Conservation (phyloP, 2,797 vertebrate species). For the Gadopsis bispinosus region DNA sequence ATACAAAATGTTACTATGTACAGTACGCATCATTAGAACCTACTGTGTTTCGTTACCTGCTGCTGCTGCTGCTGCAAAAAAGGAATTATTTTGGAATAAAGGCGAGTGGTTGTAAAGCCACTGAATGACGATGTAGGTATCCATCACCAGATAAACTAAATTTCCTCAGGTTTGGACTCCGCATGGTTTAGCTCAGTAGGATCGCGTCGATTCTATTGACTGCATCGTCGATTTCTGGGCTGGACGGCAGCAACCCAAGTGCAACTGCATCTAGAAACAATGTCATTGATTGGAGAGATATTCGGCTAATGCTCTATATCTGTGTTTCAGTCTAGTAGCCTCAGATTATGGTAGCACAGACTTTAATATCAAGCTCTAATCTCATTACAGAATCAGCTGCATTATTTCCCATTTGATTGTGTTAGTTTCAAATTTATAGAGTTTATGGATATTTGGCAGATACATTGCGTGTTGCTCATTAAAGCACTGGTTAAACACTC, state of each 20-base stretch:
- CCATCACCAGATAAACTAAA: conserved; percentile 7
- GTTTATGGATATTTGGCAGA: conserved; percentile 76
- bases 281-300: conserved; percentile 39
- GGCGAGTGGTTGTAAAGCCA: conserved; percentile 59
- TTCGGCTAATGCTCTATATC: conserved; percentile 32
- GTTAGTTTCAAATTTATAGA: conserved; percentile 64
- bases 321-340: conserved; percentile 20
- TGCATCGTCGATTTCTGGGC: conserved; percentile 46
- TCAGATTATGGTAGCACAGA: conserved; percentile 37
- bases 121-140: conserved; percentile 46
- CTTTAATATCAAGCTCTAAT: conserved; percentile 51
- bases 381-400: conserved; percentile 42
- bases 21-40: conserved; percentile 67
- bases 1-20: conserved; percentile 82
- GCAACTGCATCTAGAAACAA: conserved; percentile 49
- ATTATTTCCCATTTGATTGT: conserved; percentile 56
- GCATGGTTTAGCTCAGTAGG: conserved; percentile 26
- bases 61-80: conserved; percentile 33
- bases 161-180: conserved; percentile 29
- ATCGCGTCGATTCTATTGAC: conserved; percentile 42
- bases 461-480: conserved; percentile 67
- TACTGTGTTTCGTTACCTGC: conserved; percentile 53
- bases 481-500: conserved; percentile 74
- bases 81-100: conserved; percentile 52
- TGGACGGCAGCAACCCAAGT: conserved; percentile 15